Evolutionary conservation across 2,113 vertebrate genomes (phyloP).

Genomic region (Dasyprocta punctata): DNA sequence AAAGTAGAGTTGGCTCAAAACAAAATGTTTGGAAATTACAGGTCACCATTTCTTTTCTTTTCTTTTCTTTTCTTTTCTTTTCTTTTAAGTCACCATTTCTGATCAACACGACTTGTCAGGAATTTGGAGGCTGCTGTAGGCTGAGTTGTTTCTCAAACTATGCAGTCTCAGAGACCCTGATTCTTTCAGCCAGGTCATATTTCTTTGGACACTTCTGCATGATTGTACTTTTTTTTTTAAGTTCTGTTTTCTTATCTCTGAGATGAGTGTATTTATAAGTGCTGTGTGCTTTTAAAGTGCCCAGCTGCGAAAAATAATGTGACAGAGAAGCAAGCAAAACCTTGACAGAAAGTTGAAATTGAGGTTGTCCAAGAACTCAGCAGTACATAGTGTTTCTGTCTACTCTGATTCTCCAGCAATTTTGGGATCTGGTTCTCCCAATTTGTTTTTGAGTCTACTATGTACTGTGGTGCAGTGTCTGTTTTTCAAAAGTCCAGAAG

Average conservation of each 20-base stretch:
- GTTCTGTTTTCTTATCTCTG: slow-evolving; percentile 43
- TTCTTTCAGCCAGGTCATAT: background rate
- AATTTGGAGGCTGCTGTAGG: background rate
- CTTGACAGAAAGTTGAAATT: slow-evolving; percentile 52
- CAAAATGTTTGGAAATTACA: slow-evolving; percentile 1
- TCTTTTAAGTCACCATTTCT: background rate
- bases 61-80: too few relatives aligned
- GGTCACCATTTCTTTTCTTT: background rate
- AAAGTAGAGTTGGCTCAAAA: background rate
- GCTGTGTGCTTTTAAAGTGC: slow-evolving; percentile 3
- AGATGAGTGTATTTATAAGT: slow-evolving; percentile 27
- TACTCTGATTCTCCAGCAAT: slow-evolving; percentile 14
- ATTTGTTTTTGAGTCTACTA: slow-evolving; percentile 22
- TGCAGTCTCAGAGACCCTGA: background rate
- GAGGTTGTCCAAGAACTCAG: slow-evolving; percentile 48
- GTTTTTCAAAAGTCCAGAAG: slow-evolving; percentile 67
- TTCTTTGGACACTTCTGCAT: background rate
- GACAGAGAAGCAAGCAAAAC: slow-evolving; percentile 27
- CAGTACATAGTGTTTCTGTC: slow-evolving; percentile 66
- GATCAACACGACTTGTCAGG: background rate
- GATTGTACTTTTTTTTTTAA: slow-evolving; percentile 29
- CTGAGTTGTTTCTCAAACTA: slow-evolving; percentile 35
- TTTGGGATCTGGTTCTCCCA: background rate
- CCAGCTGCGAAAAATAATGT: slow-evolving; percentile 40
- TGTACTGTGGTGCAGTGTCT: slow-evolving; percentile 37